phyloP scores from a whole-genome alignment of 1,140 invertebrate species.

The Oryzaephilus surinamensis region DNA sequence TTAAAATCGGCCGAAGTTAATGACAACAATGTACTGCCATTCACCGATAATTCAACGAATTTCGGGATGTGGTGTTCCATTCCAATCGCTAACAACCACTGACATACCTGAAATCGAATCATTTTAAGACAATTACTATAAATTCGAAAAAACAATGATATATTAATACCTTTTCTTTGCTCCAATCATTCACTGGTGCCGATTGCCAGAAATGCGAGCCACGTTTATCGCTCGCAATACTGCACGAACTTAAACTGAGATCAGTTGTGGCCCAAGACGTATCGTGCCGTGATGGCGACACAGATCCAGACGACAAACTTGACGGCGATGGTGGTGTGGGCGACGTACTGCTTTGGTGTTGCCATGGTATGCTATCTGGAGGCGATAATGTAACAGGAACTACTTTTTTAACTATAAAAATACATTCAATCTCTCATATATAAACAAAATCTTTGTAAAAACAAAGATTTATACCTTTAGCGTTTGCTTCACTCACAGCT shows the following conservation, averaged over 20 bases:
- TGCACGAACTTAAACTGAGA: slow-evolving; percentile 41
- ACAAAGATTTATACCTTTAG: slow-evolving; percentile 49
- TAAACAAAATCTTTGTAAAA: background rate
- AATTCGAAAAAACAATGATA: background rate
- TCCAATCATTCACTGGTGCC: slow-evolving; percentile 70
- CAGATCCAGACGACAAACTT: slow-evolving; percentile 50
- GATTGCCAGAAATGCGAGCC: slow-evolving; percentile 56
- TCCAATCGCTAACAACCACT: slow-evolving; percentile 73
- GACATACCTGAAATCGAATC: slow-evolving; percentile 52
- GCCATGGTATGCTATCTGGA: slow-evolving; percentile 46
- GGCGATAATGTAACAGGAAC: slow-evolving; percentile 45
- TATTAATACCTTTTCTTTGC: slow-evolving; percentile 63
- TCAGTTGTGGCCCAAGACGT: slow-evolving; percentile 37
- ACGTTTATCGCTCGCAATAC: slow-evolving; percentile 55
- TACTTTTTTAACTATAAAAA: slow-evolving; percentile 47
- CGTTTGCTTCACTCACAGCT: slow-evolving; percentile 73
- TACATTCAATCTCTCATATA: background rate
- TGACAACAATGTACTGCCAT: slow-evolving; percentile 67
- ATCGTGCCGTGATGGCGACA: slow-evolving; percentile 36
- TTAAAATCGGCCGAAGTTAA: slow-evolving; percentile 84
- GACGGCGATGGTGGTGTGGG: slow-evolving; percentile 48
- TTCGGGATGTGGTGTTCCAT: slow-evolving; percentile 73
- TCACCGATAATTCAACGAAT: slow-evolving; percentile 75
- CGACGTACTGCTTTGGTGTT: slow-evolving; percentile 36
- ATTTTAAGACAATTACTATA: background rate